Evolutionary conservation across 1,140 invertebrate species (phyloP).

Genomic region (Amphibalanus amphitrite): DNA sequence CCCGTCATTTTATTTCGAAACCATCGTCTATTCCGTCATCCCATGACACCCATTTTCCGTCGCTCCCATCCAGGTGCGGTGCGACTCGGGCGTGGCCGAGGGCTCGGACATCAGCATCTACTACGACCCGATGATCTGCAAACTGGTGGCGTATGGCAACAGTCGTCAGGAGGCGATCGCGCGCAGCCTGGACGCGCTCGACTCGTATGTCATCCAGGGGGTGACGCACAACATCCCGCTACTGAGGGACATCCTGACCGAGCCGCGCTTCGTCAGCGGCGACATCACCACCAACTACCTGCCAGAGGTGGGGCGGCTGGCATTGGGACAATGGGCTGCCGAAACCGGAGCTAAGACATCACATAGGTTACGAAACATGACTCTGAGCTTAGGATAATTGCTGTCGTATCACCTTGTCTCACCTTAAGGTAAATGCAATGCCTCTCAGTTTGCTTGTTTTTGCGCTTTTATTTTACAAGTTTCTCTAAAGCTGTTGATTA

Average conservation of each 20-base stretch:
- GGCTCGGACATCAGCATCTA: conserved; percentile 54
- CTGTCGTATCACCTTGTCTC: too few species aligned
- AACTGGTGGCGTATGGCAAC: conserved; percentile 43
- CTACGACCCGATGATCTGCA: conserved; percentile 60
- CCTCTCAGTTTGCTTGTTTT: too few species aligned
- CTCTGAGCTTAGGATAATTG: too few species aligned
- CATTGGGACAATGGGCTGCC: too few species aligned
- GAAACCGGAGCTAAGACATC: too few species aligned
- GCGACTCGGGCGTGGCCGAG: conserved; percentile 52
- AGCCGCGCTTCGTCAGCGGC: conserved; percentile 39
- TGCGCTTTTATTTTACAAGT: too few species aligned
- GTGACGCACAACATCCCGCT: conserved; percentile 53
- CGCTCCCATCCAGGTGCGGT: conserved; percentile 31
- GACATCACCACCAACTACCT: conserved; percentile 49
- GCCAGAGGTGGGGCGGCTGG: conserved; percentile 24
- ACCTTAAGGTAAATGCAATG: too few species aligned
- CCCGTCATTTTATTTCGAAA: too few species aligned
- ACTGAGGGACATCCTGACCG: conserved; percentile 44
- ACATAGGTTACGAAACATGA: too few species aligned
- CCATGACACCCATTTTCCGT: too few species aligned
- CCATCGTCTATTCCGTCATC: too few species aligned
- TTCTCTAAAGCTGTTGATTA: too few species aligned
- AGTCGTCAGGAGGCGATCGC: conserved; percentile 38
- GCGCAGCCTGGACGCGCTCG: conserved; percentile 41
- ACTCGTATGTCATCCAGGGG: conserved; percentile 42